Evolutionary conservation across 2,888 invertebrate genomes (phyloP).

Genomic region (Coelinius sp.): DNA sequence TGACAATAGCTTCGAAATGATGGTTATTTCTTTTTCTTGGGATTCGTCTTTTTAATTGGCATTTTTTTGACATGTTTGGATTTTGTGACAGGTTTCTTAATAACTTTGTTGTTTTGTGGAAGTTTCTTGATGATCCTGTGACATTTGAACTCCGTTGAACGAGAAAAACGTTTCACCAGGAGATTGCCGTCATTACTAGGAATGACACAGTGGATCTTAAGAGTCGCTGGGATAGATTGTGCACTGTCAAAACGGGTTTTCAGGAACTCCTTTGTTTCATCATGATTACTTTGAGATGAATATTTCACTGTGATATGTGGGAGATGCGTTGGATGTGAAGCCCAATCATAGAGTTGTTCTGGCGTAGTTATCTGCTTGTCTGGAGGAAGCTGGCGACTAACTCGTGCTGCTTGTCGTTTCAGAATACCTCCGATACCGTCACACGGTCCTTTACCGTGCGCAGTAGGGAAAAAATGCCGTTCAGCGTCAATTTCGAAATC

Average conservation of each 20-base stretch:
- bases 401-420: slow-evolving; percentile 32
- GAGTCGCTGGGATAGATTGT: background rate
- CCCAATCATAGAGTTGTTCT: background rate
- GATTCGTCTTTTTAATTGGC: background rate
- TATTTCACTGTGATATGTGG: background rate
- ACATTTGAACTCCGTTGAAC: background rate
- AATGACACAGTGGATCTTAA: background rate
- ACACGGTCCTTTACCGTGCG: slow-evolving; percentile 39
- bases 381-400: slow-evolving; percentile 30
- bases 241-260: background rate
- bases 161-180: background rate
- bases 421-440: slow-evolving; percentile 37
- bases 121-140: background rate
- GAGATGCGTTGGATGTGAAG: background rate
- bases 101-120: background rate
- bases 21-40: background rate
- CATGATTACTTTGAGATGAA: background rate
- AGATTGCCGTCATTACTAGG: background rate
- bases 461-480: slow-evolving; percentile 38
- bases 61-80: background rate
- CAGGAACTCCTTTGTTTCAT: background rate
- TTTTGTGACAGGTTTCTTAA: background rate
- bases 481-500: slow-evolving; percentile 18
- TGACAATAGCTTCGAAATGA: background rate
- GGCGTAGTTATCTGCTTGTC: slow-evolving; percentile 1